These are phyloP conservation scores for Lepidonotus clava DNA, from an alignment of 2,888 invertebrate genomes.

Conservation along the genomic window DNA sequence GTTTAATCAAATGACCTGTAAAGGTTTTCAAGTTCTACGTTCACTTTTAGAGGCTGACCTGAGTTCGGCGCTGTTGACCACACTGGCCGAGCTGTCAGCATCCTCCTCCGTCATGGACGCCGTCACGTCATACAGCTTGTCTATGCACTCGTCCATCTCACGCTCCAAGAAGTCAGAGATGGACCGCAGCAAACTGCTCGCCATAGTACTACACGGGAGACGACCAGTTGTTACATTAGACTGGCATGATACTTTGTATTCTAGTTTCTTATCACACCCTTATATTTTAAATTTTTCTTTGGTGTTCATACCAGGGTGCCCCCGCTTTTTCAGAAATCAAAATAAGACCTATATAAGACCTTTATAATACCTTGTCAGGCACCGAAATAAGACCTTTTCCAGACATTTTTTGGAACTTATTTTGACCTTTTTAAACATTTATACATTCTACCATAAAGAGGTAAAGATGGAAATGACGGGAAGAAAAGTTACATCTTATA, in stretches of 20 bases:
- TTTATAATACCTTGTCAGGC: too few species aligned
- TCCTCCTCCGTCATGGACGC: conserved; percentile 29
- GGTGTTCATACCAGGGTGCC: too few species aligned
- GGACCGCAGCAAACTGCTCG: conserved; percentile 82
- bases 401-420: too few species aligned
- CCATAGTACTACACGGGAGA: conserved; percentile 82
- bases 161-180: conserved; percentile 82
- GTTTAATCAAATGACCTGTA: not conserved
- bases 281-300: not conserved
- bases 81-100: not conserved
- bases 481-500: too few species aligned
- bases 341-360: too few species aligned
- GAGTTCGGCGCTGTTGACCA: not conserved
- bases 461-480: too few species aligned
- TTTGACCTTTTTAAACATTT: too few species aligned
- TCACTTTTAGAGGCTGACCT: conserved; percentile 4
- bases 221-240: too few species aligned
- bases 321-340: too few species aligned
- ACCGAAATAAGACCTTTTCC: too few species aligned
- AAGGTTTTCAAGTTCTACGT: not conserved
- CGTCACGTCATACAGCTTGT: conserved; percentile 75
- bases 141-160: conserved; percentile 80
- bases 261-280: not conserved
- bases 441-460: too few species aligned
- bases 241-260: too few species aligned